Evolutionary conservation across 2,888 invertebrate genomes (phyloP), one percentile per base, ranked within the genome.

Genomic region (Drosophila nigritarsus): DNA sequence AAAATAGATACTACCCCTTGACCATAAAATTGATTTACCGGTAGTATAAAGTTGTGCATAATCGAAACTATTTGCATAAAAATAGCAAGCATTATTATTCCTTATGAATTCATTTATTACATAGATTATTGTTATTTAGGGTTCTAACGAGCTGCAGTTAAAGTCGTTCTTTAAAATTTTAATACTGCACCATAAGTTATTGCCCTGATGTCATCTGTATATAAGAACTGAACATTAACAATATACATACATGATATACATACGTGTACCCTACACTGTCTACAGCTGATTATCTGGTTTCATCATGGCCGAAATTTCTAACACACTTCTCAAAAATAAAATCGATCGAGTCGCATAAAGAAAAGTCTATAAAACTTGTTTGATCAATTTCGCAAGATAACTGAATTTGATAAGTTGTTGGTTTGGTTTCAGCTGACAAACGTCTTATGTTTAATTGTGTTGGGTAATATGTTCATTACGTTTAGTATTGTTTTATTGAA

Each of bases 391-490:
- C 69, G 73, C 64, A 78, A 61, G 56, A 63, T 63, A 70, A 67
- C 56, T 62, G 59, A 77, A 66, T 75, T 65, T 73, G 73, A 83
- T 87, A 73, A 78, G 88, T 68, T 64, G 86, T 48, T 72, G 42
- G 86, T 77, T 87, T 51, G 75, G 72, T 87, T 85, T 60, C 40
- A 50, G 38, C 75, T 86, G 78, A 86, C 83, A 86, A 86, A 78
- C 80, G 70, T 71, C 70, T 65, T 53, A 36, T 65, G 79, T 75
- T 73, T 84, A 80, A 74, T 86, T 87, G 82, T 75, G 63, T 81
- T 86, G 58, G 87, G 72, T 83, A 81, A 84, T 86, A 66, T 83
- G 79, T 88, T 86, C 75, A 84, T 88, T 84, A 88, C 81, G 78
- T 62, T 70, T 59, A 65, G 67, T 27, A 49, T 62, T 36, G 67